These are phyloP conservation scores for Agriopis leucophaearia DNA, from an alignment of 2,888 invertebrate genomes.

Conservation along the genomic window DNA sequence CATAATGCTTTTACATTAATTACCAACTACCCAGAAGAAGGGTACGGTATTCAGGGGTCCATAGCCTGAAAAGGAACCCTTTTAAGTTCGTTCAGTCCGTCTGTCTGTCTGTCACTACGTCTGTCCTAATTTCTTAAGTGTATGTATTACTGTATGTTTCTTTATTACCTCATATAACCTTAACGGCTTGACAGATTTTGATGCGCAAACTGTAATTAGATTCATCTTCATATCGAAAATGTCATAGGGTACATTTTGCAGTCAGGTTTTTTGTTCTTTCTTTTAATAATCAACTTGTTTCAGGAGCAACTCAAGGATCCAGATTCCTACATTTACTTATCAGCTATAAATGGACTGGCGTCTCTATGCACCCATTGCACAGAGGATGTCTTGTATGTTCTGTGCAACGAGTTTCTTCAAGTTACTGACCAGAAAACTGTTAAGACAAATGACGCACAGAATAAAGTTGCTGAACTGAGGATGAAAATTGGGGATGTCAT, in stretches of 20 bases:
- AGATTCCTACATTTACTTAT: conserved; percentile 94
- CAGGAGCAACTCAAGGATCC: conserved; percentile 91
- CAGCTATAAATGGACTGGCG: conserved; percentile 91
- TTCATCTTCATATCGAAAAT: too few species aligned
- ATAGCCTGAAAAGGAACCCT: too few species aligned
- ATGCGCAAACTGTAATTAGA: too few species aligned
- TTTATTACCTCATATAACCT: too few species aligned
- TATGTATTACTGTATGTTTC: too few species aligned
- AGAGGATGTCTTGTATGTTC: conserved; percentile 88
- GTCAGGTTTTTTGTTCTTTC: not conserved
- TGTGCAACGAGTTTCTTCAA: conserved; percentile 89
- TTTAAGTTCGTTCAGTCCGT: too few species aligned
- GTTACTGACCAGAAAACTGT: conserved; percentile 52
- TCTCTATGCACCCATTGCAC: conserved; percentile 89
- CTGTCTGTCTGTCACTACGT: too few species aligned
- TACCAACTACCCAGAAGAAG: too few species aligned
- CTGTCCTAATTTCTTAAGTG: too few species aligned
- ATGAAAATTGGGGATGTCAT: conserved; percentile 94
- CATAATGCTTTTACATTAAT: too few species aligned
- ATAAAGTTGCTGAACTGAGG: conserved; percentile 85
- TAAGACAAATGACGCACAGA: conserved; percentile 65
- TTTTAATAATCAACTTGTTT: not conserved
- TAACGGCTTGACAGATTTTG: too few species aligned
- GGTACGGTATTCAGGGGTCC: too few species aligned
- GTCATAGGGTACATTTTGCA: not conserved